Evolutionary conservation across 2,797 vertebrate genomes (phyloP).

Genomic region (Valencia hispanica): DNA sequence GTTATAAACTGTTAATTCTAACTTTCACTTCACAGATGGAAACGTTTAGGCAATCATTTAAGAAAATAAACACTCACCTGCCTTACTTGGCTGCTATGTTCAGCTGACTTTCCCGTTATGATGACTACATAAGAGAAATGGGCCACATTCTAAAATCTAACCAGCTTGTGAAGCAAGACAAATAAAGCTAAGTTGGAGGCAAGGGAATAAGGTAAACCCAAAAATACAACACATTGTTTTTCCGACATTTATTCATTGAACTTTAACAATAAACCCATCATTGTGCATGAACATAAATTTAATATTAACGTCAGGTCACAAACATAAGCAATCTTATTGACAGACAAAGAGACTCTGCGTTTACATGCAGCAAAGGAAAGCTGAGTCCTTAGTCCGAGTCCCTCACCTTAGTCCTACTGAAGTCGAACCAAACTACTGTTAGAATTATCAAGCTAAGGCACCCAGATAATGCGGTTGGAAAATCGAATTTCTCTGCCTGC

Average conservation of each 20-base stretch:
- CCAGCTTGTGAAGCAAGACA: neutral
- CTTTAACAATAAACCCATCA: too few relatives aligned
- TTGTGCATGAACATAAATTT: neutral
- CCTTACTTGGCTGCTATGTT: neutral
- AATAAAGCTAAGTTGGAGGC: neutral
- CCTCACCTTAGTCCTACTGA: too few relatives aligned
- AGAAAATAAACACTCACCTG: neutral
- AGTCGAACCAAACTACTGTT: too few relatives aligned
- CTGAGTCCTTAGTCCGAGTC: too few relatives aligned
- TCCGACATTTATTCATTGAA: neutral
- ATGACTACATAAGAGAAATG: neutral
- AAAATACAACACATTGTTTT: neutral
- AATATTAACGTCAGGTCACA: neutral
- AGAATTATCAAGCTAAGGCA: too few relatives aligned
- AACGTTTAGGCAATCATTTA: too few relatives aligned
- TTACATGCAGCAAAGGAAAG: too few relatives aligned
- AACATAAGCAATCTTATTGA: neutral
- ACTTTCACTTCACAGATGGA: too few relatives aligned
- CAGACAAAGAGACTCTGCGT: neutral
- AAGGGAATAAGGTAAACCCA: neutral
- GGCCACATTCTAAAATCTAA: neutral
- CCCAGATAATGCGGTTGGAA: too few relatives aligned
- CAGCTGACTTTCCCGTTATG: neutral
- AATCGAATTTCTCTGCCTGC: too few relatives aligned
- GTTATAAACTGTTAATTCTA: too few relatives aligned